Evolutionary conservation across 2,797 vertebrate genomes (phyloP).

Genomic region (Synaphobranchus kaupii): DNA sequence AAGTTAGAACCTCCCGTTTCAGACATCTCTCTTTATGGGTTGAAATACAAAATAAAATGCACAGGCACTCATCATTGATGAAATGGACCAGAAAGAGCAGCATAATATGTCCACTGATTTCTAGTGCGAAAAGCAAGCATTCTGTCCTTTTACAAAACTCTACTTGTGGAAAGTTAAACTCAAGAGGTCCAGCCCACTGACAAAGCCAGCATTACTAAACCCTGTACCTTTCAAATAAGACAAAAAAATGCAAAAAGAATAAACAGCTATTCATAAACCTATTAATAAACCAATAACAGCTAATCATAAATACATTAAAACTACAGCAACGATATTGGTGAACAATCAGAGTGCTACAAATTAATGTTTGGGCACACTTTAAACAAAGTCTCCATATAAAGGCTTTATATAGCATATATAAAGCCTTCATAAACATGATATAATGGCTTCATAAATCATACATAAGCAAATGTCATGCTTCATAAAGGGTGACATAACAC

Average conservation of each 20-base stretch:
- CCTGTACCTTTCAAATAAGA: neutral
- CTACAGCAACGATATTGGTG: neutral
- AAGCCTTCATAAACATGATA: no score
- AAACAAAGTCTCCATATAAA: no score
- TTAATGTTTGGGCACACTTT: no score
- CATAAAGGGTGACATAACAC: no score
- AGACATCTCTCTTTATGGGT: neutral
- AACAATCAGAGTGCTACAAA: neutral
- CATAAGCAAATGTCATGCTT: no score
- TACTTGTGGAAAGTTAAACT: neutral
- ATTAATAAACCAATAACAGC: no score
- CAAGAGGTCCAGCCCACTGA: neutral
- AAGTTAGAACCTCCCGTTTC: neutral
- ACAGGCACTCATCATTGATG: neutral
- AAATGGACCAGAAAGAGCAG: neutral
- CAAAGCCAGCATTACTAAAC: neutral
- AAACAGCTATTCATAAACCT: no score
- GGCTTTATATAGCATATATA: no score
- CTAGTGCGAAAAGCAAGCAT: no score
- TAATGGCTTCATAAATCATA: no score
- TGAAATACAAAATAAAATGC: no score
- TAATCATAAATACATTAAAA: no score
- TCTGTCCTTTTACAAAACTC: neutral
- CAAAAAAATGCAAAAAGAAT: neutral
- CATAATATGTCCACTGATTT: neutral